Percentiles rank a stretch among this genome's conserved stretches.
phyloP scores from a whole-genome alignment of 2,888 invertebrate genomes.

The Saturnia japonica region DNA sequence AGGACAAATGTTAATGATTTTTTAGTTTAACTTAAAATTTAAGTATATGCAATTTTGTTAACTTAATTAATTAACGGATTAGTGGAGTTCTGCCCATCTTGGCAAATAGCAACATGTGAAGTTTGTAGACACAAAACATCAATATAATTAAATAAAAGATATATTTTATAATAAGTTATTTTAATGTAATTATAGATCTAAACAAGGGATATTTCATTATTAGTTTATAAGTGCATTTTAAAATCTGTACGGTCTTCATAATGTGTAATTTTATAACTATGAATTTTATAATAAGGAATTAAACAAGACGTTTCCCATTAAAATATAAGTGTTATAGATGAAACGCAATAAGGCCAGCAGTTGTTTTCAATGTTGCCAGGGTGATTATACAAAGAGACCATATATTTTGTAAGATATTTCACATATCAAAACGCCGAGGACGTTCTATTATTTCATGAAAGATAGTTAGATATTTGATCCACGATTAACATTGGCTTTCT shows the following conservation, averaged over 20 bases:
- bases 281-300: neutral
- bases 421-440: slow-evolving; percentile 4
- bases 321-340: slow-evolving; percentile 5
- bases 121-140: slow-evolving; percentile 14
- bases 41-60: no score
- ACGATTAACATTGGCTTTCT: neutral
- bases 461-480: neutral
- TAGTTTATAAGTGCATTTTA: slow-evolving; percentile 47
- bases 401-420: slow-evolving; percentile 10
- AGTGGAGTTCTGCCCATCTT: no score
- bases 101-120: slow-evolving; percentile 14
- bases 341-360: slow-evolving; percentile 8
- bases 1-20: no score
- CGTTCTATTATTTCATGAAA: neutral
- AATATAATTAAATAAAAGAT: slow-evolving; percentile 22
- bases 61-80: no score
- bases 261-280: slow-evolving; percentile 24
- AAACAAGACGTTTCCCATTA: slow-evolving; percentile 1
- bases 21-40: no score
- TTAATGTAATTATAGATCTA: slow-evolving; percentile 50
- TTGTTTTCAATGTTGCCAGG: neutral
- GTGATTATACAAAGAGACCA: slow-evolving; percentile 9
- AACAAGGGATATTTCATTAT: slow-evolving; percentile 53
- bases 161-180: slow-evolving; percentile 52
- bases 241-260: slow-evolving; percentile 31